Evolutionary conservation across 2,113 vertebrate species (phyloP).

Genomic region (Triplophysa dalaica): DNA sequence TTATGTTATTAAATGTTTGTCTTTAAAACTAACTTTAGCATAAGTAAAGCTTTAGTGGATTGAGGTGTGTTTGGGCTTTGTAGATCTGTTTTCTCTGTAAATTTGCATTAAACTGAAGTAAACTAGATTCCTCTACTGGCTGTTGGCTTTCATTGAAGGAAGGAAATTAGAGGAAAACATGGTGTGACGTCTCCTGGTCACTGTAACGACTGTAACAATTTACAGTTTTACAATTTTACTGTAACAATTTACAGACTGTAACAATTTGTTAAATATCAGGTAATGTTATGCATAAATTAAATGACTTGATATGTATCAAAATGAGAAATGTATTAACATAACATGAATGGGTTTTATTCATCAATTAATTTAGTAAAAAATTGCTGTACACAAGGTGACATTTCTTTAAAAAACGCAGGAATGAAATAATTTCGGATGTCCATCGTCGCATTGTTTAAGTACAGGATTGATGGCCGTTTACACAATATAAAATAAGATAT

Average conservation of each 20-base stretch:
- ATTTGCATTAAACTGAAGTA: conserved; percentile 69
- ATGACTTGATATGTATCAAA: not conserved
- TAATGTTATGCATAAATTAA: not conserved
- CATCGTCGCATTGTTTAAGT: too few relatives aligned
- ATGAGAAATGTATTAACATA: not conserved
- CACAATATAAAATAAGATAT: too few relatives aligned
- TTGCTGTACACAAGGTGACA: too few relatives aligned
- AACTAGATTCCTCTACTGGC: conserved; percentile 61
- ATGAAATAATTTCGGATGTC: too few relatives aligned
- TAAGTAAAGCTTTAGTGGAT: conserved; percentile 63
- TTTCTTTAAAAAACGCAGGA: too few relatives aligned
- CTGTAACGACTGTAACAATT: not conserved
- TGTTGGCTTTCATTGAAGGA: conserved; percentile 72
- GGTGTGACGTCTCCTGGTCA: not conserved
- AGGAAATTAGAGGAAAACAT: conserved; percentile 46
- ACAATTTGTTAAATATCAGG: not conserved
- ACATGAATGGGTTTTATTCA: too few relatives aligned
- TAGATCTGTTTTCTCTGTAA: conserved; percentile 71
- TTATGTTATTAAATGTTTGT: conserved; percentile 57
- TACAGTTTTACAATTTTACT: too few relatives aligned
- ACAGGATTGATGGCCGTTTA: too few relatives aligned
- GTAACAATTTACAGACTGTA: too few relatives aligned
- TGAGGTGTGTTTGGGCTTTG: conserved; percentile 65
- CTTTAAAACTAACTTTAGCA: conserved; percentile 63
- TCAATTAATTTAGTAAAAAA: too few relatives aligned